Evolutionary conservation across 2,797 vertebrate genomes (phyloP).

Genomic region (Enteromius thamalakanensis): DNA sequence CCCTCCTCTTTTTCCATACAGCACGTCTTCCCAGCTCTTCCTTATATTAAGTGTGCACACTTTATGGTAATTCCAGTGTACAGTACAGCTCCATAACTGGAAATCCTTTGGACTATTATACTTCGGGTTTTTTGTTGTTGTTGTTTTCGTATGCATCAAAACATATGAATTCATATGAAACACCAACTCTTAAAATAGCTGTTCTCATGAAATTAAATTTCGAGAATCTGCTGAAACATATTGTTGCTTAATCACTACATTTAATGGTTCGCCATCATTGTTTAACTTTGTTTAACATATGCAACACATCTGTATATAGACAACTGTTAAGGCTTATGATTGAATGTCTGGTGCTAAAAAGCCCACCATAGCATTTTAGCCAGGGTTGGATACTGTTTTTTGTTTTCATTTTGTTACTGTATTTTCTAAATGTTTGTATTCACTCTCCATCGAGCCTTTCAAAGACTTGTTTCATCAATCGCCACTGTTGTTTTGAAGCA

Average conservation of each 20-base stretch:
- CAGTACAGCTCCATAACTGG: conserved; percentile 8
- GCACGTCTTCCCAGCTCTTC: conserved; percentile 12
- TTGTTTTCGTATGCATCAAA: neutral
- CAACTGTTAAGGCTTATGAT: neutral
- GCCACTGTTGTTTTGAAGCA: conserved; percentile 32
- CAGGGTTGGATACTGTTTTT: neutral
- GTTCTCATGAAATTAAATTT: neutral
- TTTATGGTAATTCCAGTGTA: neutral
- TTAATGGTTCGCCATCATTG: neutral
- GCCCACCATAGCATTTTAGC: neutral
- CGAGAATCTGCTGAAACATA: neutral
- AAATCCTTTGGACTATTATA: neutral
- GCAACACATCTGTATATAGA: neutral
- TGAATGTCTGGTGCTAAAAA: neutral
- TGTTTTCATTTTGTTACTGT: neutral
- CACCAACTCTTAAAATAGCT: neutral
- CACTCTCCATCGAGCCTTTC: neutral
- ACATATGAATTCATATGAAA: too few relatives aligned
- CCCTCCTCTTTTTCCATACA: conserved; percentile 56
- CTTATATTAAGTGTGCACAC: neutral
- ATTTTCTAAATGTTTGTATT: conserved; percentile 1
- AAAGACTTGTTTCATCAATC: conserved; percentile 36
- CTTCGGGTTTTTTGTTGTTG: too few relatives aligned
- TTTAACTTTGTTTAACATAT: neutral
- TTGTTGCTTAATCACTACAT: neutral